Evolutionary conservation across 2,888 invertebrate genomes (phyloP).

Genomic region (Odontocolon sp.): DNA sequence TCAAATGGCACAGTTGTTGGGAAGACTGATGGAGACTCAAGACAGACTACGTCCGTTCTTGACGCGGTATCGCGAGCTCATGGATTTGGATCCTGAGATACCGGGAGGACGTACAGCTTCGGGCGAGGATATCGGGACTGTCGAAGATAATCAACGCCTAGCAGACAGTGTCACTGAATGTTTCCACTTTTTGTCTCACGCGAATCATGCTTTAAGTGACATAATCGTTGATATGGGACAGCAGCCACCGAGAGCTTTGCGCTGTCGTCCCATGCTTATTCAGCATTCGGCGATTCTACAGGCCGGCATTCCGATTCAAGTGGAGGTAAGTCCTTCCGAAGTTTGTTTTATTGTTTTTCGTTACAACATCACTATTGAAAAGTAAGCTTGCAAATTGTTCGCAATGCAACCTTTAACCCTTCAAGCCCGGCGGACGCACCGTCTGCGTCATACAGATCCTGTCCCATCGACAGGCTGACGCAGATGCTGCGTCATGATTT

Average conservation of each 20-base stretch:
- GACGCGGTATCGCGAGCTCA: slow-evolving; percentile 84
- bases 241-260: slow-evolving; percentile 86
- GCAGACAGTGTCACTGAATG: slow-evolving; percentile 90
- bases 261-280: slow-evolving; percentile 87
- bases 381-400: too few relatives aligned
- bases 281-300: slow-evolving; percentile 87
- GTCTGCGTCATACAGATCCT: too few relatives aligned
- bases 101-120: slow-evolving; percentile 58
- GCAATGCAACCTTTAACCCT: too few relatives aligned
- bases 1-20: slow-evolving; percentile 83
- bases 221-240: slow-evolving; percentile 88
- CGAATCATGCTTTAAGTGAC: slow-evolving; percentile 94
- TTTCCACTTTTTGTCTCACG: slow-evolving; percentile 93
- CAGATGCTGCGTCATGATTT: too few relatives aligned
- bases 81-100: slow-evolving; percentile 84
- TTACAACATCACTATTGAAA: too few relatives aligned
- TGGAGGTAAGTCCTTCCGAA: slow-evolving; percentile 82
- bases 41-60: slow-evolving; percentile 86
- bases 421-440: too few relatives aligned
- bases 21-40: slow-evolving; percentile 82
- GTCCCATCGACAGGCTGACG: too few relatives aligned
- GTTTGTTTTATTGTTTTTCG: too few relatives aligned
- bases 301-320: slow-evolving; percentile 86
- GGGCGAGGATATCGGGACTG: slow-evolving; percentile 63
- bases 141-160: slow-evolving; percentile 84